phyloP scores from a whole-genome alignment of 2,888 invertebrate genomes.

The Pammene aurita region DNA sequence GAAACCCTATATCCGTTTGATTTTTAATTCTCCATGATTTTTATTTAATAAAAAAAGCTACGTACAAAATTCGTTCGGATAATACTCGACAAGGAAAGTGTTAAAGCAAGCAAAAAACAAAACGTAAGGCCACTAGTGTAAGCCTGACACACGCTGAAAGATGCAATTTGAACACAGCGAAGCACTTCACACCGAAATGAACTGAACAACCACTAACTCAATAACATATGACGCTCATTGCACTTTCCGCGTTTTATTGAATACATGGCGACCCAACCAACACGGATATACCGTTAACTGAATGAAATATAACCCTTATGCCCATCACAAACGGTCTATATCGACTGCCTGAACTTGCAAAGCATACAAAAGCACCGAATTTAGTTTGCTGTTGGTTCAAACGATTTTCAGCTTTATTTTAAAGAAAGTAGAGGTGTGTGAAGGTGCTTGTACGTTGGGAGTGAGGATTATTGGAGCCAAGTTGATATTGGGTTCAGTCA shows the following conservation, averaged over 20 bases:
- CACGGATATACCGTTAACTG: background rate
- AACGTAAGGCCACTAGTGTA: background rate
- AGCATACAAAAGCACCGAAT: background rate
- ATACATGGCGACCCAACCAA: background rate
- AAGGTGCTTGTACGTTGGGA: background rate
- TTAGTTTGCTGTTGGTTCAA: background rate
- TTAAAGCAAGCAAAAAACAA: no score
- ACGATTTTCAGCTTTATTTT: background rate
- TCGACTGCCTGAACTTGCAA: background rate
- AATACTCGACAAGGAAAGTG: no score
- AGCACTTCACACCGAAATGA: constrained; percentile 3
- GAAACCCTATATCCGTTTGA: no score
- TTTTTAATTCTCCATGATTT: no score
- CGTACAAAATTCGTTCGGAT: no score
- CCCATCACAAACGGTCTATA: background rate
- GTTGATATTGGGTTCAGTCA: constrained; percentile 6
- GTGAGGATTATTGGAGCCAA: background rate
- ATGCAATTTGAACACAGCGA: background rate
- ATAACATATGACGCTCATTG: constrained; percentile 13
- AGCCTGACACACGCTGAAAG: background rate
- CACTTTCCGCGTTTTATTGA: constrained; percentile 11
- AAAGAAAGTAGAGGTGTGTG: background rate
- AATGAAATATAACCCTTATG: background rate
- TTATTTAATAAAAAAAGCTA: no score
- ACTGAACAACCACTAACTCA: constrained; percentile 10